Percentiles rank a stretch among this genome's conserved stretches.
phyloP scores from a whole-genome alignment of 2,797 vertebrate genomes.

The Phoeniculus purpureus region DNA sequence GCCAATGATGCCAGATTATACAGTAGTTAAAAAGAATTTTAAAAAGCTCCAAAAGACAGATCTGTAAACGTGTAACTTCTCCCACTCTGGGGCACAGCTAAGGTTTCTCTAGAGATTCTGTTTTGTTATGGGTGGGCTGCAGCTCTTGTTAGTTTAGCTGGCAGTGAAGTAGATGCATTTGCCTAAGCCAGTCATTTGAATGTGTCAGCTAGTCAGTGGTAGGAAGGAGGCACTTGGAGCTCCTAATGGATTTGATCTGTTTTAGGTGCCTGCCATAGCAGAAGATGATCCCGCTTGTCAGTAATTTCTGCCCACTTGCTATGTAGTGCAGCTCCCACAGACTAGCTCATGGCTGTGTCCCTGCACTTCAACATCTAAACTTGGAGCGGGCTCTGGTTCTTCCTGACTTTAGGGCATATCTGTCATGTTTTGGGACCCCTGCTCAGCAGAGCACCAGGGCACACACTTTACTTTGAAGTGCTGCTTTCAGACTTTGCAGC shows the following conservation, averaged over 20 bases:
- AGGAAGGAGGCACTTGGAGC: background rate
- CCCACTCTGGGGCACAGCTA: background rate
- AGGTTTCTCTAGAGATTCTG: background rate
- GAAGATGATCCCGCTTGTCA: background rate
- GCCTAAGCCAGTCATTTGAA: background rate
- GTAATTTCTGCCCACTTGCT: background rate
- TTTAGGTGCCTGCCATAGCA: background rate
- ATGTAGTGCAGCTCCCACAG: background rate
- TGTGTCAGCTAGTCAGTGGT: background rate
- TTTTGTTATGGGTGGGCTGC: background rate
- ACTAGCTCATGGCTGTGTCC: background rate
- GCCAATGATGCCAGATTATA: background rate
- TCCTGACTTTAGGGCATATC: background rate
- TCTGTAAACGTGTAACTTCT: background rate
- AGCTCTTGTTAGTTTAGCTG: background rate
- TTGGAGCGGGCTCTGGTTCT: background rate
- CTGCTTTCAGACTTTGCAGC: background rate
- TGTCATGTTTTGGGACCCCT: background rate
- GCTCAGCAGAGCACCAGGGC: background rate
- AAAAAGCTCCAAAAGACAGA: fast-evolving
- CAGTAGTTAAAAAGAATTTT: background rate
- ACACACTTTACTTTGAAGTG: background rate
- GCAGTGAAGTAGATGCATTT: background rate
- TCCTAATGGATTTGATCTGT: background rate
- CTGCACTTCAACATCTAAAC: background rate